A percentile compares a stretch with the other conserved stretches of the same genome.
Conservation (phyloP, 92 coral and sea anemone genomes). For the Siderastrea radians region DNA sequence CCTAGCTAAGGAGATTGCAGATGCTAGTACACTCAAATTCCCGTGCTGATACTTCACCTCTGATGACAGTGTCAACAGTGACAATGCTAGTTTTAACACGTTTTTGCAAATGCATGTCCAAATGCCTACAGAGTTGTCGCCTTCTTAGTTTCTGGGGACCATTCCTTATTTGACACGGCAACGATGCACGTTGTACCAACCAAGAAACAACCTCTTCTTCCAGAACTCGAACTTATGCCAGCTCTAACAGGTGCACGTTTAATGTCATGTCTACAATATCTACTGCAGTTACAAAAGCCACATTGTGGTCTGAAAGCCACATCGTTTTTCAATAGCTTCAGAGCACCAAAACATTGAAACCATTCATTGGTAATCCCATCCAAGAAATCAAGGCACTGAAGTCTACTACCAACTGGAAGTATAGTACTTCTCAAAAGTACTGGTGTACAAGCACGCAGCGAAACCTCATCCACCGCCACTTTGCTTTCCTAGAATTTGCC, state of each 20-base stretch:
- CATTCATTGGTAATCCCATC: conserved; percentile 5
- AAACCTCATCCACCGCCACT: no score
- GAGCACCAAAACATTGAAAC: conserved; percentile 39
- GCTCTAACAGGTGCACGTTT: conserved; percentile 57
- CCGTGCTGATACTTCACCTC: neutral
- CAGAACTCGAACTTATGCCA: conserved; percentile 60
- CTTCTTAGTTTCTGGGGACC: conserved; percentile 24
- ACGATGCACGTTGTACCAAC: conserved; percentile 39
- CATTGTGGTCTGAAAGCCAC: conserved; percentile 65
- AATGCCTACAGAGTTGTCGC: conserved; percentile 58
- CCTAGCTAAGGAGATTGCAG: conserved; percentile 29
- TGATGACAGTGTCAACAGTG: neutral
- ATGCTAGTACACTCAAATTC: conserved; percentile 22
- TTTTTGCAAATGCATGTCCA: conserved; percentile 45
- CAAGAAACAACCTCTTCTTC: conserved; percentile 34
- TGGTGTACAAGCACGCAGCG: no score
- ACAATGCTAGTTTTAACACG: conserved; percentile 30
- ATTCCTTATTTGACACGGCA: conserved; percentile 27
- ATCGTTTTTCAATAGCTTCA: conserved; percentile 69
- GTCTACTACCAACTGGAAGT: no score
- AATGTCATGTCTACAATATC: conserved; percentile 22
- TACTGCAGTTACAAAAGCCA: conserved; percentile 14
- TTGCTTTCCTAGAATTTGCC: no score
- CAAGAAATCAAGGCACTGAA: conserved; percentile 19
- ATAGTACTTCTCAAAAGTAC: no score